Evolutionary conservation across 2,113 vertebrate species (phyloP), one percentile per base, ranked within the genome.

Genomic region (Genyomyrus donnyi): DNA sequence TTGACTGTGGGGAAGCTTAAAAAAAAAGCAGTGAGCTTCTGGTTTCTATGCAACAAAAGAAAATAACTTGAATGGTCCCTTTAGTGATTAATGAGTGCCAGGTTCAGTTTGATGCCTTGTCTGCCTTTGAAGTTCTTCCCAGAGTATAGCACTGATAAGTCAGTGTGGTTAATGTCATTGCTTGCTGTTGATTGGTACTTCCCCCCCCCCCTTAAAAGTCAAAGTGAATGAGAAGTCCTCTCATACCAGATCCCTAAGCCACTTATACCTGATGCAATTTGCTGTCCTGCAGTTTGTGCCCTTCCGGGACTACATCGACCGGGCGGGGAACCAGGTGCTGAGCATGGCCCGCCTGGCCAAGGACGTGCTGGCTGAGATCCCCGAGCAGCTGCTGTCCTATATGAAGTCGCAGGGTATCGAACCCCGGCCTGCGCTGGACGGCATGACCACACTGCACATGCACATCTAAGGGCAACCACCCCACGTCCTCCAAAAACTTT

Each of bases 311-410:
- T 99, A 99, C 24, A 96, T 99, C 2, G 98, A 99, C 21, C 96
- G 97, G 91, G 97, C 97, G 0, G 98, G 98, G 87, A 99, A 98
- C 95, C 98, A 99, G 92, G 97, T 99, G 84, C 95, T 98, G 91
- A 99, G 98, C 95, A 99, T 99, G 98, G 98, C 98, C 42, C 96
- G 98, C 10, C 95, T 99, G 93, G 98, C 98, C 58, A 99, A 99
- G 91, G 98, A 99, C 0, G 98, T 99, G 90, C 95, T 99, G 89
- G 98, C 98, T 0, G 98, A 99, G 95, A 98, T 99, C 92, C 98
- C 98, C 0, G 98, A 99, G 92, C 98, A 99, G 95, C 96, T 99
- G 89, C 96, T 99, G 62, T 98, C 98, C 88, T 99, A 98, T 88
- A 99, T 99, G 98, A 98, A 97, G 93, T 97, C 96, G 90, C 95